Evolutionary conservation across 2,797 vertebrate species (phyloP), one percentile per base, ranked within the genome.

Genomic region (Cryptoblepharus egeriae): DNA sequence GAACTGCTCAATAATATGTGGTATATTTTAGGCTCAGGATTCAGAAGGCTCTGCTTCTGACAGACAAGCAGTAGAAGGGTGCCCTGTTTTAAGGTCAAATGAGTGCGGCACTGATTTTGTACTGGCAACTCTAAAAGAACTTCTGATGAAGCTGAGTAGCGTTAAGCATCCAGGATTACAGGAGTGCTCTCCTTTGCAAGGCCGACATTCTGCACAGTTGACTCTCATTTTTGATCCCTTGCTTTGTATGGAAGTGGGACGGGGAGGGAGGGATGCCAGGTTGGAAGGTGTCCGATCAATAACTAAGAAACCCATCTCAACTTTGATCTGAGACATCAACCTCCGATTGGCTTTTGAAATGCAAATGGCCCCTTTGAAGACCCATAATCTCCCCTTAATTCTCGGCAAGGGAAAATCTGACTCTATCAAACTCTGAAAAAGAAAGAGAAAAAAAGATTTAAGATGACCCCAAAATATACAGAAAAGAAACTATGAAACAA

Each of bases 281-380:
- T 15, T 4, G 37, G 1, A 3, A 75, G 79, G 85, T 79, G 72
- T 63, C 64, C 55, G 79, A 90, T 93, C 89, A 4, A 90, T 93
- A 87, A 77, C 80, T 69, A 85, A 81, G 90, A 90, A 88, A 75
- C 74, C 77, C 63, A 55, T 79, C 83, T 82, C 49, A 49, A 28
- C 89, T 92, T 91, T 88, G 90, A 93, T 92, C 89, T 81, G 67
- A 49, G 69, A 72, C 42, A 78, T 71, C 77, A 82, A 83, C 58
- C 80, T 79, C 37, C 4, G 85, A 72, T 28, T 87, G 80, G 32
- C 35, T 90, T 92, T 90, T 94, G 91, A 94, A 93, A 84, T 92
- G 91, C 60, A 93, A 92, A 93, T 89, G 0, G 9, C n/a, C 57
- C 77, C 88, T 88, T 39, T 81, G 83, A 92, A 86, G 73, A 52